Percentiles rank a stretch among this genome's conserved stretches.
phyloP scores from a whole-genome alignment of 2,797 vertebrate species.

The Parauchenoglanis ngamensis region DNA sequence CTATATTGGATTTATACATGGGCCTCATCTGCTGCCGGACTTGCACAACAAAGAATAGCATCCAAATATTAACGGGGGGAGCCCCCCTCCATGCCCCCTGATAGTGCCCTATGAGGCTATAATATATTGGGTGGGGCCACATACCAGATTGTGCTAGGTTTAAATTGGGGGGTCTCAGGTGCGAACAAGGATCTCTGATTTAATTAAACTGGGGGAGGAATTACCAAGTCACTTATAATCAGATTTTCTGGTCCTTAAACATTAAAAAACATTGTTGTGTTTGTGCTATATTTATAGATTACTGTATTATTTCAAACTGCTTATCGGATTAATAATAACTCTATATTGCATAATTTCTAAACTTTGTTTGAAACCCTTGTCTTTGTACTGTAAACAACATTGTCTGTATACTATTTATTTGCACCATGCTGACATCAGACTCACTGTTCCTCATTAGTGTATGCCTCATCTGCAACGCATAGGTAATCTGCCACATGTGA shows the following conservation, averaged over 20 bases:
- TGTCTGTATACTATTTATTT: background rate
- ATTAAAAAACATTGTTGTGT: constrained; percentile 30
- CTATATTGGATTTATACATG: constrained; percentile 79
- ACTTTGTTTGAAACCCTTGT: background rate
- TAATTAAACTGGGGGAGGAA: constrained; percentile 74
- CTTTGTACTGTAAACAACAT: background rate
- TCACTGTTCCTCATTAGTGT: constrained; percentile 64
- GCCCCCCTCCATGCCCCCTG: constrained; percentile 43
- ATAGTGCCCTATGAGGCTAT: constrained; percentile 51
- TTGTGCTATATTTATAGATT: constrained; percentile 10
- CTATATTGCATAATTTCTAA: background rate
- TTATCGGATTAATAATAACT: background rate
- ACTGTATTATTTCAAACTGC: background rate
- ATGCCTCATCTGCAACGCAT: constrained; percentile 60
- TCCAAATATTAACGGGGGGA: constrained; percentile 38
- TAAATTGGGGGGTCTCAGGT: constrained; percentile 79
- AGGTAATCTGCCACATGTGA: constrained; percentile 62
- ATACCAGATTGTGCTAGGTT: constrained; percentile 73
- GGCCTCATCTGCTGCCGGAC: constrained; percentile 77
- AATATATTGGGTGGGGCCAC: constrained; percentile 75
- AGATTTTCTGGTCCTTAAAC: constrained; percentile 51
- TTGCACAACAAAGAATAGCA: constrained; percentile 70
- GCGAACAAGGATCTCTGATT: constrained; percentile 69
- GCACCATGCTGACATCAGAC: constrained; percentile 58
- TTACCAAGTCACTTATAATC: constrained; percentile 73